Evolutionary conservation across 64 coral and sea anemone genomes (phyloP).

Genomic region (Montipora efflorescens): DNA sequence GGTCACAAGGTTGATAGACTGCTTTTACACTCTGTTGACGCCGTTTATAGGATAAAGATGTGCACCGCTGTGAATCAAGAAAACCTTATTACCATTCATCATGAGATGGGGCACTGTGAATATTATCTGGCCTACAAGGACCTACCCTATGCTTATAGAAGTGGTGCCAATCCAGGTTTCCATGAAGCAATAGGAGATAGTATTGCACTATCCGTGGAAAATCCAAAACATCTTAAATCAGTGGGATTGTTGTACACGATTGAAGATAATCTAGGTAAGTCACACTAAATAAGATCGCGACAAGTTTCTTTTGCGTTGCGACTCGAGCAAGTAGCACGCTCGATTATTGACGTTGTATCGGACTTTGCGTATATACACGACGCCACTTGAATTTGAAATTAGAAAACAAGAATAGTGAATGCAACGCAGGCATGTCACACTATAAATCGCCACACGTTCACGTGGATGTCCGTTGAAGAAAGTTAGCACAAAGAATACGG

Average conservation of each 20-base stretch:
- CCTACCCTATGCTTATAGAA: slow-evolving; percentile 87
- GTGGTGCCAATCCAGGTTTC: slow-evolving; percentile 97
- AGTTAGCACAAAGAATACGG: no score
- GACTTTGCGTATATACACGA: no score
- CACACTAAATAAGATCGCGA: not conserved
- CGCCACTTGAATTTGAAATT: no score
- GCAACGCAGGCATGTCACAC: no score
- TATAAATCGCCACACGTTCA: no score
- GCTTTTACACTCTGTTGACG: not conserved
- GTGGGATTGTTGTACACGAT: slow-evolving; percentile 80
- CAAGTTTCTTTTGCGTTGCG: not conserved
- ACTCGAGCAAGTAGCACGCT: no score
- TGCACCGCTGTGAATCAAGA: slow-evolving; percentile 89
- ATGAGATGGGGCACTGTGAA: slow-evolving; percentile 97
- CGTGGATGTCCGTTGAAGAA: no score
- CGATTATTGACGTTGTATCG: no score
- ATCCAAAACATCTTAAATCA: slow-evolving; percentile 90
- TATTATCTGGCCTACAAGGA: slow-evolving; percentile 97
- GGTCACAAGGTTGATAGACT: not conserved
- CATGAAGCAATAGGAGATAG: slow-evolving; percentile 99
- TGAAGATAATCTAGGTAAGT: slow-evolving; percentile 74
- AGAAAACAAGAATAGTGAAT: no score
- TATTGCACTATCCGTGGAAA: slow-evolving; percentile 92
- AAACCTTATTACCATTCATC: slow-evolving; percentile 89
- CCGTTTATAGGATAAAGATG: slow-evolving; percentile 92